These are phyloP conservation scores for Caenorhabditis doughertyi DNA, from an alignment of 2,888 invertebrate species.

Conservation along the genomic window DNA sequence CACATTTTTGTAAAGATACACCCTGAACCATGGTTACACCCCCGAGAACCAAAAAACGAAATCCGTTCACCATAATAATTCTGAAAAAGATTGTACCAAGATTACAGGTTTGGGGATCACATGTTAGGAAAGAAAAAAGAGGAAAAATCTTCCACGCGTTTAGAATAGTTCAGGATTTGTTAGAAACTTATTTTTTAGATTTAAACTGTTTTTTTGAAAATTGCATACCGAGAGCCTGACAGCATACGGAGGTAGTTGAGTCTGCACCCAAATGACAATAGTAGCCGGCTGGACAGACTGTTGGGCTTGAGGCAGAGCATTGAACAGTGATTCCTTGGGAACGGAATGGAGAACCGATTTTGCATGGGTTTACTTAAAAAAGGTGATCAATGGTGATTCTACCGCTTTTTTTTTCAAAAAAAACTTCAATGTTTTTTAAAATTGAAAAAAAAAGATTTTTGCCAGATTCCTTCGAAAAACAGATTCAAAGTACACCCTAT, in stretches of 20 bases:
- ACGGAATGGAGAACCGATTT: constrained; percentile 79
- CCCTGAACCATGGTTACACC: constrained; percentile 18
- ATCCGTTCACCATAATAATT: constrained; percentile 9
- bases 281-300: constrained; percentile 80
- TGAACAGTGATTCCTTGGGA: constrained; percentile 78
- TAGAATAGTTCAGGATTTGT: constrained; percentile 18
- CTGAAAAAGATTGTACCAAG: constrained; percentile 21
- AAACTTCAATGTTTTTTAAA: background rate
- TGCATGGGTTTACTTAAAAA: constrained; percentile 81
- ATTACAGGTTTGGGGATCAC: constrained; percentile 1
- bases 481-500: no score
- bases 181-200: background rate
- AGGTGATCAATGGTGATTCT: no score
- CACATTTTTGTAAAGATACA: constrained; percentile 4
- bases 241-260: constrained; percentile 78
- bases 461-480: no score
- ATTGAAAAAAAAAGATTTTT: no score
- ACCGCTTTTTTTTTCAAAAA: background rate
- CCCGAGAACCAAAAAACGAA: no score
- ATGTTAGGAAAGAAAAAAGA: background rate
- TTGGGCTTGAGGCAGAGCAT: constrained; percentile 76
- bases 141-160: background rate
- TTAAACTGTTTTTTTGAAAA: background rate
- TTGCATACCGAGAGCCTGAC: constrained; percentile 77
- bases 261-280: constrained; percentile 82